Percentiles rank a stretch among this genome's conserved stretches.
Evolutionary conservation across 1,140 invertebrate genomes (phyloP).

Genomic region (Tetranychus urticae): DNA sequence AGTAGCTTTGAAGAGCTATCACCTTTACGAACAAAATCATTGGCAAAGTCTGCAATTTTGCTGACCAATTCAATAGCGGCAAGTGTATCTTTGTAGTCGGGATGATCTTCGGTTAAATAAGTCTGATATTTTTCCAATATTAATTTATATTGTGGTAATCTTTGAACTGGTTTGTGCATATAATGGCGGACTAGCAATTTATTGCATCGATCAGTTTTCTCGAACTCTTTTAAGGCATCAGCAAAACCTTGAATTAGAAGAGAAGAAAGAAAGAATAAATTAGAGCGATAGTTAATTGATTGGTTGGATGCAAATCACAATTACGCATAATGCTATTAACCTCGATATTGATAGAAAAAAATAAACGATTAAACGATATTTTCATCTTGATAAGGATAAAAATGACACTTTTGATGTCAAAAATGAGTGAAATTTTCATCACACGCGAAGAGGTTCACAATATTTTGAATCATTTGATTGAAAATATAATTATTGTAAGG

Average conservation of each 20-base stretch:
- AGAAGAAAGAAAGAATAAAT: not conserved
- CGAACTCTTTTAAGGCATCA: slow-evolving; percentile 1
- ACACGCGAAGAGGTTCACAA: too few relatives aligned
- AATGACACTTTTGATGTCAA: too few relatives aligned
- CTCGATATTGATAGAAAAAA: not conserved
- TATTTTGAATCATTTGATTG: too few relatives aligned
- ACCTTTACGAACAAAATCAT: slow-evolving; percentile 37
- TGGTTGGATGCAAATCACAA: too few relatives aligned
- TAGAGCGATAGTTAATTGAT: not conserved
- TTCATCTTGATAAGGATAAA: too few relatives aligned
- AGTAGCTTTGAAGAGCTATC: slow-evolving; percentile 27
- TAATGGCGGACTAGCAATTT: slow-evolving; percentile 40
- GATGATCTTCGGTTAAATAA: slow-evolving; percentile 28
- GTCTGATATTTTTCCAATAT: slow-evolving; percentile 39
- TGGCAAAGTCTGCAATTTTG: slow-evolving; percentile 46
- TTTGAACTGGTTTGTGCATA: slow-evolving; percentile 49
- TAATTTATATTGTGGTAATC: slow-evolving; percentile 40
- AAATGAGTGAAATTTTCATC: too few relatives aligned
- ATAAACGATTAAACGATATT: too few relatives aligned
- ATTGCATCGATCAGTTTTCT: slow-evolving; percentile 24
- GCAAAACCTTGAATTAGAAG: slow-evolving; percentile 1
- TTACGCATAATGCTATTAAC: too few relatives aligned
- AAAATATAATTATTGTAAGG: too few relatives aligned
- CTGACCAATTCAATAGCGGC: slow-evolving; percentile 39
- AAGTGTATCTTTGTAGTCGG: slow-evolving; percentile 38